A percentile compares a stretch with the other conserved stretches of the same genome.
Evolutionary conservation across 2,888 invertebrate species (phyloP).

Genomic region (Ellobium chinense): DNA sequence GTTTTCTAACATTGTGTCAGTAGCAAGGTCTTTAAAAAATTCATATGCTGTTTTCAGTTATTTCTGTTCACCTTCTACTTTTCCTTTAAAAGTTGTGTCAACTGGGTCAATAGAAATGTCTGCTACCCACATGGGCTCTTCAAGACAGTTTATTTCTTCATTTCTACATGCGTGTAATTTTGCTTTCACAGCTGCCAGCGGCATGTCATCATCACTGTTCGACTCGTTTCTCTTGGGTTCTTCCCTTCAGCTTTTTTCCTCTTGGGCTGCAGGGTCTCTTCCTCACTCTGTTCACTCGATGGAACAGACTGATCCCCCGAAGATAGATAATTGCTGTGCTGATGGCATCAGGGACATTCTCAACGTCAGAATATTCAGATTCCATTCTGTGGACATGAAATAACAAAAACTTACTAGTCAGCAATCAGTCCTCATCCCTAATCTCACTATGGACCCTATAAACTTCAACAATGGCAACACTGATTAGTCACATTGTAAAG

Average conservation of each 20-base stretch:
- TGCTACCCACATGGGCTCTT: slow-evolving; percentile 8
- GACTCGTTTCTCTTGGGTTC: not conserved
- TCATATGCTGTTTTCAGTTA: slow-evolving; percentile 22
- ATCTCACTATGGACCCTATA: not conserved
- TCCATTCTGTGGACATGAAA: not conserved
- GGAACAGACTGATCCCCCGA: not conserved
- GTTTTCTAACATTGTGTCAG: slow-evolving; percentile 34
- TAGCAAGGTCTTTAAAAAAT: slow-evolving; percentile 22
- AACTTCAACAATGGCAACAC: not conserved
- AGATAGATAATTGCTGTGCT: not conserved
- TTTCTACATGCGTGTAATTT: not conserved
- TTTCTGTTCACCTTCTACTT: not conserved
- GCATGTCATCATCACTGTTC: slow-evolving; percentile 6
- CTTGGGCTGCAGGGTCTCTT: not conserved
- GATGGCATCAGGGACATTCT: not conserved
- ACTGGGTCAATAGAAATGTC: not conserved
- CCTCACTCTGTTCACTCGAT: not conserved
- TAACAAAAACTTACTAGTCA: not conserved
- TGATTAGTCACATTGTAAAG: too few species aligned
- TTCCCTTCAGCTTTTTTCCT: not conserved
- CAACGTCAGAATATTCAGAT: not conserved
- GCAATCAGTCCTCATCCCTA: not conserved
- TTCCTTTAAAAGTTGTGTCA: slow-evolving; percentile 18
- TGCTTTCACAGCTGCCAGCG: not conserved
- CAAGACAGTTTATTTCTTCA: not conserved